These are phyloP conservation scores for Acholoe squamosa DNA, from an alignment of 2,888 invertebrate species.

Conservation along the genomic window DNA sequence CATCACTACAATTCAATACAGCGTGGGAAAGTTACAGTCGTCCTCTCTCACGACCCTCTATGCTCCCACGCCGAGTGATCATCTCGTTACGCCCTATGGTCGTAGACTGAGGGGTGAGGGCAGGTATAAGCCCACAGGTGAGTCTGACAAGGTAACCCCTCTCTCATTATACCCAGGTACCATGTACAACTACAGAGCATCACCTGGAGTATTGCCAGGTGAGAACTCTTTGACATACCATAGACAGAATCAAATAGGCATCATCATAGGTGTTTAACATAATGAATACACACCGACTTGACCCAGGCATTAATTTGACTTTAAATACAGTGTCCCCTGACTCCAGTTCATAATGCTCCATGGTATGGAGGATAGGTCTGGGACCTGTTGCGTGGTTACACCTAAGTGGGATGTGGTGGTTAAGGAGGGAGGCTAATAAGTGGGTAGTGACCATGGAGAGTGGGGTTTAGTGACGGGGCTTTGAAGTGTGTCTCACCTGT, in stretches of 20 bases:
- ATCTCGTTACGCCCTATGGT: background rate
- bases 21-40: background rate
- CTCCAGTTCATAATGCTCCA: background rate
- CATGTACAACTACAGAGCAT: background rate
- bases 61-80: background rate
- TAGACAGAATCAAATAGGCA: background rate
- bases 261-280: background rate
- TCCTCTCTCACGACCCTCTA: background rate
- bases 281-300: background rate
- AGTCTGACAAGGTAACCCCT: background rate
- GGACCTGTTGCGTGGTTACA: background rate
- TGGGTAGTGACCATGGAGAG: conserved; percentile 19
- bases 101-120: background rate
- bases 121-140: background rate
- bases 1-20: background rate
- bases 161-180: background rate
- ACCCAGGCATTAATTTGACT: background rate
- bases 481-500: background rate
- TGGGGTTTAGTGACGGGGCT: background rate
- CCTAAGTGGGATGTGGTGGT: background rate
- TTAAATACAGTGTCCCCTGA: background rate
- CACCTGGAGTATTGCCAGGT: background rate
- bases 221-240: background rate
- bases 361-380: background rate
- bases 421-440: background rate